Base-by-base conservation (phyloP, 2,113 vertebrate genomes). In the Nycticryphes semicollaris region DNA sequence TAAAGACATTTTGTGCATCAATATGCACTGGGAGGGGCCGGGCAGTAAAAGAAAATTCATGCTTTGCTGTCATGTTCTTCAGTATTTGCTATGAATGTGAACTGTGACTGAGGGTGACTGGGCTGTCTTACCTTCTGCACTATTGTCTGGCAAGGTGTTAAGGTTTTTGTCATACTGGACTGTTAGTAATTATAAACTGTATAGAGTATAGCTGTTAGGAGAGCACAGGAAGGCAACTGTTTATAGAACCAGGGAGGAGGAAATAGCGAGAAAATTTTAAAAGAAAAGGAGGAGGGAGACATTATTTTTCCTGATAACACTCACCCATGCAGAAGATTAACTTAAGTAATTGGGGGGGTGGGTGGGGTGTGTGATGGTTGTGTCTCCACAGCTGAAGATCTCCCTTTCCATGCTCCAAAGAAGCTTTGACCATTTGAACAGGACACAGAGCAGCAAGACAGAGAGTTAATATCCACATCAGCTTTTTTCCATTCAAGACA, bases 361-460 rank as follows among this genome's bases (percentile, higher is more conserved):
- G 7, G 13, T 59, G 43, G 43, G 43, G 12, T 43, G 13, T 59
- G 10, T 70, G 72, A 9, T 91, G 81, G 56, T 96, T 96, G 9
- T 95, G 37, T 97, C 54, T 96, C 97, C 94, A 62, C 98, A 99
- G 99, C 97, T 99, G 25, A 99, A 99, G 93, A 98, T 70, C 64
- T 99, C 99, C 90, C 98, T 99, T 78, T 79, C 98, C 93, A 96
- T 98, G 97, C 98, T 99, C 70, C 99, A 99, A 96, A 98, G 98
- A 96, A 99, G 98, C 96, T 99, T 99, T 93, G 98, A 99, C 53
- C 93, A 97, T 56, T 97, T 98, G 92, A 99, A 99, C 96, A 98
- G 90, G 92, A 99, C 98, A 72, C 97, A 97, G 92, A 98, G 82
- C 15, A 35, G 96, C 81, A 92, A 93, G 94, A 89, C 96, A 25